Percentiles rank a stretch among this genome's conserved stretches.
Evolutionary conservation across 2,888 invertebrate species (phyloP).

Genomic region (Tridacna crocea): DNA sequence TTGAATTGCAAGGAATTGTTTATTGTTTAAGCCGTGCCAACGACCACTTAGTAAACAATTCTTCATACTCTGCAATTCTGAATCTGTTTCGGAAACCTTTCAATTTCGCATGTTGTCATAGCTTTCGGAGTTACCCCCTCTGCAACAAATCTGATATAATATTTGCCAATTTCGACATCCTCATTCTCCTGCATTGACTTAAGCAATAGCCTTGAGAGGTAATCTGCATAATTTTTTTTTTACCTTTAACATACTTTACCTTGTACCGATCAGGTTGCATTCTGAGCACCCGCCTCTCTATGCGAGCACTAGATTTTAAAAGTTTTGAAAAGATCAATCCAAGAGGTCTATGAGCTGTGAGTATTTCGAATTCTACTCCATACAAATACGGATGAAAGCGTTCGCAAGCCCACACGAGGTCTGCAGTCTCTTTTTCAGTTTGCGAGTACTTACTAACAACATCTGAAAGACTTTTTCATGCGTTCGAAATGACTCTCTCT

Average conservation of each 20-base stretch:
- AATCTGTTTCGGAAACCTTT: conserved; percentile 22
- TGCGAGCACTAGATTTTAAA: conserved; percentile 33
- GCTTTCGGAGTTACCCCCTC: neutral
- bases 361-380: conserved; percentile 57
- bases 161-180: too few relatives aligned
- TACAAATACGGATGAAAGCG: conserved; percentile 65
- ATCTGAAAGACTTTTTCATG: conserved; percentile 49
- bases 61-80: conserved; percentile 12
- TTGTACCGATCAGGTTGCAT: conserved; percentile 58
- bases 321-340: conserved; percentile 61
- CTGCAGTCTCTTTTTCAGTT: conserved; percentile 59
- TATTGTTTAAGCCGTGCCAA: conserved; percentile 11
- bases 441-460: conserved; percentile 63
- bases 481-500: conserved; percentile 45
- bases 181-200: too few relatives aligned
- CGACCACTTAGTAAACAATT: too few relatives aligned
- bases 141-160: too few relatives aligned
- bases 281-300: conserved; percentile 65
- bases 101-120: conserved; percentile 23
- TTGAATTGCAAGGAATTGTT: conserved; percentile 27
- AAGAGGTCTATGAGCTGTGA: conserved; percentile 74
- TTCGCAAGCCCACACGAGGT: conserved; percentile 67
- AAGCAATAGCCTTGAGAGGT: conserved; percentile 36
- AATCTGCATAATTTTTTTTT: conserved; percentile 53
- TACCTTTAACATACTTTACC: conserved; percentile 48